Base-by-base conservation (phyloP, 2,888 invertebrate genomes). In the Acrobasis repandana region DNA sequence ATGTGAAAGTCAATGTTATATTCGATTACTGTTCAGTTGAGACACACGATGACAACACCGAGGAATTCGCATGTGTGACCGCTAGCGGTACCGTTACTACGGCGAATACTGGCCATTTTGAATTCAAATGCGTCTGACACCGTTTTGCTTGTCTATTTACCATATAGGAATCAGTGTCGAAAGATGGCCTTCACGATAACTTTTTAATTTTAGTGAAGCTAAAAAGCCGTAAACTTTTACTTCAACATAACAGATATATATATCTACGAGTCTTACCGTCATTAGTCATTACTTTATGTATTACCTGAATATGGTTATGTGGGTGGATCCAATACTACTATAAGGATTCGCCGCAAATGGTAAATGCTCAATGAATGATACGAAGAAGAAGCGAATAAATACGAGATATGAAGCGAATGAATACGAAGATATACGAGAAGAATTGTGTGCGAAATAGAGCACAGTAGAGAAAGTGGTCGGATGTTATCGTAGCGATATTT, bases 1-100 rank as follows among this genome's bases (percentile, higher is more conserved):
- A 84, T 86, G 90, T 86, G 90, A 91, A 90, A 91, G 91, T 90
- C 91, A 91, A 91, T 91, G 90, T 89, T 90, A 90, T 81, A 86
- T 83, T 81, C 78, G 79, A 83, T 82, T 79, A 82, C 74, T 67
- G 64, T 65, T 66, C 46, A n/a, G 14, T 10, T 14, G 36, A 62
- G 63, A 67, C 65, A 72, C 67, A 72, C 67, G 70, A 74, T 66
- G 74, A 71, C 70, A 59, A 28, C 73, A 67, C 66, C 66, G 64
- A 66, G 60, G 59, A 63, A 36, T 63, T 67, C 62, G 59, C 63
- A 38, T 38, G 20, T 54, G 10, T 38, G n/a, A 61, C 65, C 66
- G 70, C 67, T 58, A 65, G 67, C 67, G 68, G 68, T 73, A 72
- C 56, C 58, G 61, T 66, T 62, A 34, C 18, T 48, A 15, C 15